Base-by-base conservation (phyloP, 2,113 vertebrate genomes). In the Xerus inauris region DNA sequence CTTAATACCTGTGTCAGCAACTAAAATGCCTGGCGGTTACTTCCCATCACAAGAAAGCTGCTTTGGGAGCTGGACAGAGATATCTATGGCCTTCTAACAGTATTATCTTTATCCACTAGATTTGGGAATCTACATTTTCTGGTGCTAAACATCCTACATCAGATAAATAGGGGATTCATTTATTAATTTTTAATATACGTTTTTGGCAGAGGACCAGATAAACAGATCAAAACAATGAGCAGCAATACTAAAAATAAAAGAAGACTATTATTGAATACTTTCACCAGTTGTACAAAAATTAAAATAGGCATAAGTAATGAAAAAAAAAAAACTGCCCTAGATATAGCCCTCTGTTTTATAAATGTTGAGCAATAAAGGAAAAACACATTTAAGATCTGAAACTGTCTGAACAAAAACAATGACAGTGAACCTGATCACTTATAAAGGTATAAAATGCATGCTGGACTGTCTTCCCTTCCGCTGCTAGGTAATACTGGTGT, bases 171-270 rank as follows among this genome's bases (percentile, higher is more conserved):
- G 17, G 3, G 8, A 38, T 54, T 87, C 11, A 76, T 71, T 92
- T 40, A 42, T 81, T 90, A 73, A 89, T 65, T 75, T 89, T 19
- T 89, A 94, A 65, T 76, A 6, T 32, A 4, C 81, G n/a, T 42
- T 49, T 47, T 49, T 40, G 45, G 32, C 30, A 40, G 32, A 11
- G 49, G 38, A 75, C 62, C 38, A 80, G 45, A 83, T 69, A 57
- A 94, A 87, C 45, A 35, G 38, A 71, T 40, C 82, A 79, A 59
- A 79, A 26, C n/a, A 96, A 16, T 94, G 12, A 76, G 62, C 73
- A 86, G 65, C 57, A 57, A 49, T 81, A 45, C 38, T 85, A 57
- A 20, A 57, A 92, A 32, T 82, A 24, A 69, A 49, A 85, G 79
- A 87, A 72, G 57, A 22, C 65, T 84, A 22, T 77, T 71, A 62